These are phyloP conservation scores for Drosophila subpulchrella DNA, from an alignment of 1,140 invertebrate genomes.

Conservation along the genomic window DNA sequence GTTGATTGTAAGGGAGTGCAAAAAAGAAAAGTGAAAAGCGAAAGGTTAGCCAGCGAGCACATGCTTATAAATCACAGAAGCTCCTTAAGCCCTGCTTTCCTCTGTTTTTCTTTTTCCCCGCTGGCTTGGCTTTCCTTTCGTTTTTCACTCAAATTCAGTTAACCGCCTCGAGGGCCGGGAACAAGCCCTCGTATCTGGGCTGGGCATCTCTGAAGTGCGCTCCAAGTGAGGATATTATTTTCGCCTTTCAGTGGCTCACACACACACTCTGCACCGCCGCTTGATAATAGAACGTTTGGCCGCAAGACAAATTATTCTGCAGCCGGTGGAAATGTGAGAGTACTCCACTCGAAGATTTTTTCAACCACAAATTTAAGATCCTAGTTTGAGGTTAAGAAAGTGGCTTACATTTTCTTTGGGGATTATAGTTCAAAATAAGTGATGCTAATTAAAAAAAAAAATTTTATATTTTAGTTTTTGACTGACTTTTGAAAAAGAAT, in stretches of 20 bases:
- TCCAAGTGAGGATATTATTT: conserved; percentile 65
- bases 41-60: conserved; percentile 37
- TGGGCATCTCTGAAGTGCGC: conserved; percentile 49
- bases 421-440: no score
- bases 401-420: no score
- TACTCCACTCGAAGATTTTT: conserved; percentile 9
- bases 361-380: not conserved
- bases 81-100: conserved; percentile 49
- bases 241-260: conserved; percentile 33
- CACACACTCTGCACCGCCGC: conserved; percentile 14
- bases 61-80: conserved; percentile 53
- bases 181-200: conserved; percentile 44
- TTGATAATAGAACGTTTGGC: conserved; percentile 77
- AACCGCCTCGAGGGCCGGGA: conserved; percentile 51
- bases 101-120: conserved; percentile 4
- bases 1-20: conserved; percentile 20
- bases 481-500: not conserved
- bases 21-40: conserved; percentile 21
- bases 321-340: conserved; percentile 30
- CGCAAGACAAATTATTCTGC: conserved; percentile 74
- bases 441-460: no score
- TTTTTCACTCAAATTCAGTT: conserved; percentile 71
- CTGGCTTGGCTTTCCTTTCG: conserved; percentile 23
- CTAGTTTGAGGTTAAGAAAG: not conserved
- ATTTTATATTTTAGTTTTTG: not conserved